Conservation (phyloP, 2,888 invertebrate genomes). For the Chirona hameri region DNA sequence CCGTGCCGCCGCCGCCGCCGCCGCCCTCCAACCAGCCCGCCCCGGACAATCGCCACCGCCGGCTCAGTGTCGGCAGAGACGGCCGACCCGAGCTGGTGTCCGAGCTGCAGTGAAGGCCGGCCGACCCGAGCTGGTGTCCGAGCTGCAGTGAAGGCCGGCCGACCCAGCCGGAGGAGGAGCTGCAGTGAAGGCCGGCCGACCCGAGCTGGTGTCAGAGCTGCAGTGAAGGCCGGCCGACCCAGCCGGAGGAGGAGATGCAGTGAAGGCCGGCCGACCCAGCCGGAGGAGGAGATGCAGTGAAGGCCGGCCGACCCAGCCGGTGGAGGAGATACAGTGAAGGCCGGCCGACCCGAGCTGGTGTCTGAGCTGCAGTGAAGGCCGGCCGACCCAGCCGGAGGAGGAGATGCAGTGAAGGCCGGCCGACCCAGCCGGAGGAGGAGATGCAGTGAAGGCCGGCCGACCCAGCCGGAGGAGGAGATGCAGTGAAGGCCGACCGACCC, state of each 20-base stretch:
- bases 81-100: constrained; percentile 60
- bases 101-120: constrained; percentile 48
- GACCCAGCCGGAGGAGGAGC: not conserved
- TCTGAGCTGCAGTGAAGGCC: too few relatives aligned
- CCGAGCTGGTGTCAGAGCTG: not conserved
- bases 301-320: constrained; percentile 53
- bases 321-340: constrained; percentile 53
- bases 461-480: too few relatives aligned
- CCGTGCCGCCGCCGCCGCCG: constrained; percentile 42
- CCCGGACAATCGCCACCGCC: constrained; percentile 41
- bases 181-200: not conserved
- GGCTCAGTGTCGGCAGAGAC: constrained; percentile 54
- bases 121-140: not conserved
- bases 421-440: not conserved
- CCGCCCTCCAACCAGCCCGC: constrained; percentile 35
- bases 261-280: too few relatives aligned
- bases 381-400: too few relatives aligned
- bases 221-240: not conserved
- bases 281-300: too few relatives aligned
- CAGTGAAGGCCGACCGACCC: too few relatives aligned
- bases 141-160: not conserved
- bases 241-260: too few relatives aligned
- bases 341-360: too few relatives aligned
- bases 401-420: not conserved
- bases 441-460: not conserved